phyloP scores from a whole-genome alignment of 2,888 invertebrate genomes.

The Harpalus rufipes region DNA sequence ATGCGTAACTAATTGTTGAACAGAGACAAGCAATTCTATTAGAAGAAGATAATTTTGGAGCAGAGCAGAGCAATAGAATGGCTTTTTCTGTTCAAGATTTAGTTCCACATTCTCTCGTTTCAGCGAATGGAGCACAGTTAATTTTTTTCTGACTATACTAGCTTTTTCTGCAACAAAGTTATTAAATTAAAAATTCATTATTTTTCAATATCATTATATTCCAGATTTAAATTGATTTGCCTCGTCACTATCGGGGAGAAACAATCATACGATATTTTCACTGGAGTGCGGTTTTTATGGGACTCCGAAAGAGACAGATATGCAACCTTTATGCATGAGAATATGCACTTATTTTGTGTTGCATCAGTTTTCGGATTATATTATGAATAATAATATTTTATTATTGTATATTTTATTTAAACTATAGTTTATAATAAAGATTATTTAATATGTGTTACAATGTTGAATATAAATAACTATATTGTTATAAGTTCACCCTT shows the following conservation, averaged over 20 bases:
- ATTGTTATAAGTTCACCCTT: conserved; percentile 75
- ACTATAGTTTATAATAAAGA: conserved; percentile 32
- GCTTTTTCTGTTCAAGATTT: too few relatives aligned
- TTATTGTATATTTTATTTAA: conserved; percentile 47
- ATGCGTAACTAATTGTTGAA: too few relatives aligned
- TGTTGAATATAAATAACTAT: conserved; percentile 33
- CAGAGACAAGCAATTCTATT: too few relatives aligned
- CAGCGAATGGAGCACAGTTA: too few relatives aligned
- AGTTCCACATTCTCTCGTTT: too few relatives aligned
- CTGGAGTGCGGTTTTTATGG: conserved; percentile 84
- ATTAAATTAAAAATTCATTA: not conserved
- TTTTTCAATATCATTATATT: conserved; percentile 35
- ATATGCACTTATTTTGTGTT: conserved; percentile 82
- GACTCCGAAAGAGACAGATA: conserved; percentile 83
- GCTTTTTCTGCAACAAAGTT: too few relatives aligned
- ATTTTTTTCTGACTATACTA: too few relatives aligned
- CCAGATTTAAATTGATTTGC: conserved; percentile 84
- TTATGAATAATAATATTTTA: conserved; percentile 79
- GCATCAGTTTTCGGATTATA: conserved; percentile 85
- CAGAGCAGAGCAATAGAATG: too few relatives aligned
- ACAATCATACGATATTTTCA: conserved; percentile 82
- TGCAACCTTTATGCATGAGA: conserved; percentile 81
- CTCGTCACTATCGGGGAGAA: conserved; percentile 84
- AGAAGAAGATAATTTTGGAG: too few relatives aligned
- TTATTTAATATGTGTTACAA: not conserved